Conservation (phyloP, 2,797 vertebrate genomes). For the Leptatherina wallacei region DNA sequence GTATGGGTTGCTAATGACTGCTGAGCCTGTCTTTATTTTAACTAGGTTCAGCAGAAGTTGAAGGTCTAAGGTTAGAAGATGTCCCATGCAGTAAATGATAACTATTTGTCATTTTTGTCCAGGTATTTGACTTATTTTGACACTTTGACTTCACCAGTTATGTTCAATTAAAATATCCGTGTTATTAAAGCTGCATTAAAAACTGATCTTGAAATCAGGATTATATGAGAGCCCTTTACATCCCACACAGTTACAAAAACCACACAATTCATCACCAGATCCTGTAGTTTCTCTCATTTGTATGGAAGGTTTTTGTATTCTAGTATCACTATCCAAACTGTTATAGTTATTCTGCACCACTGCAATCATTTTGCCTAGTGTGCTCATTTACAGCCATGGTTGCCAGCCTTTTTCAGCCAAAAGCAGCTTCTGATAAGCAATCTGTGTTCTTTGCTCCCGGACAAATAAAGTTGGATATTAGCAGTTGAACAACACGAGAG, state of each 20-base stretch:
- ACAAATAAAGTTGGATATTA: neutral
- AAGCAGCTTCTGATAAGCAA: neutral
- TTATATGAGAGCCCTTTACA: neutral
- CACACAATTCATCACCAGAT: neutral
- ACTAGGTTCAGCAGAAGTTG: conserved; percentile 13
- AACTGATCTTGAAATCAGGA: neutral
- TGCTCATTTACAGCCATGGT: neutral
- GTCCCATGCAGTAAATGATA: neutral
- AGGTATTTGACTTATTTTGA: neutral
- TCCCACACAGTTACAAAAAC: neutral
- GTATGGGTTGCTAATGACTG: conserved; percentile 30
- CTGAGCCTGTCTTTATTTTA: conserved; percentile 12
- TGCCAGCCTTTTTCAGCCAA: neutral
- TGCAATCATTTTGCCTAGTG: neutral
- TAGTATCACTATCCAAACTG: neutral
- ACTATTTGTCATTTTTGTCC: conserved; percentile 3
- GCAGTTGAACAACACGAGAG: neutral
- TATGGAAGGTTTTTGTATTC: neutral
- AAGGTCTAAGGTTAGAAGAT: neutral
- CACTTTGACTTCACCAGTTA: neutral
- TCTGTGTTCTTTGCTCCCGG: neutral
- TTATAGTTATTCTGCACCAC: neutral
- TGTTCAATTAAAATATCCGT: conserved; percentile 7
- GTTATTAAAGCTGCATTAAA: conserved; percentile 8
- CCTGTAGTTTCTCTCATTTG: neutral